Conservation (phyloP, 2,113 vertebrate species). For the Cichladusa arquata region DNA sequence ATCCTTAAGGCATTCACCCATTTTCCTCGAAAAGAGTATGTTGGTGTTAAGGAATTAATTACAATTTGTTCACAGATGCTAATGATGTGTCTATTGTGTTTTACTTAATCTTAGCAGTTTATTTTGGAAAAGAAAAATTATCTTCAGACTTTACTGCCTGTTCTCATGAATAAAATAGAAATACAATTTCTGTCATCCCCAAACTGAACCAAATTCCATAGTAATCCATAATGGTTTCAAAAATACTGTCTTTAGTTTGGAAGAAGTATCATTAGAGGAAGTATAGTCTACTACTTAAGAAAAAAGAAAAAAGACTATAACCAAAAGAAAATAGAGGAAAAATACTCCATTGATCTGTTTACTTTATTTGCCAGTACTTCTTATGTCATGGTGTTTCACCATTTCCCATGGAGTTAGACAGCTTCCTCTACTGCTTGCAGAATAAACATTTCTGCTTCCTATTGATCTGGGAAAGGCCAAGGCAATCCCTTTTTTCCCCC, state of each 20-base stretch:
- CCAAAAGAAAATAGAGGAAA: background rate
- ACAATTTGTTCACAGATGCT: background rate
- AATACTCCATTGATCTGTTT: background rate
- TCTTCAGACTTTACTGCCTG: background rate
- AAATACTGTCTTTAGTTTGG: background rate
- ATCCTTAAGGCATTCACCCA: background rate
- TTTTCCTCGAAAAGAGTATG: background rate
- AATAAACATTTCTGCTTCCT: constrained; percentile 13
- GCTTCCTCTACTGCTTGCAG: background rate
- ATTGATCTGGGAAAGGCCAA: background rate
- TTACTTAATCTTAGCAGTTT: background rate
- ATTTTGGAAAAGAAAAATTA: background rate
- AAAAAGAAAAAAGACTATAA: background rate
- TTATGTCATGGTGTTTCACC: background rate
- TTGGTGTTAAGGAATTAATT: background rate
- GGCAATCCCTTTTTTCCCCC: background rate
- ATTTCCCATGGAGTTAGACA: background rate
- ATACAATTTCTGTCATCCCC: background rate
- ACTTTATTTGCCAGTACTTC: background rate
- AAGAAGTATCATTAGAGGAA: background rate
- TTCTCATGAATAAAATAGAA: background rate
- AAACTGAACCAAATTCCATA: background rate
- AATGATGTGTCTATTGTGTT: background rate
- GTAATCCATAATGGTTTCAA: background rate
- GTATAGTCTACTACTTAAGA: background rate